Conservation (phyloP, 2,113 vertebrate species). For the Tricholaema leucomelas region DNA sequence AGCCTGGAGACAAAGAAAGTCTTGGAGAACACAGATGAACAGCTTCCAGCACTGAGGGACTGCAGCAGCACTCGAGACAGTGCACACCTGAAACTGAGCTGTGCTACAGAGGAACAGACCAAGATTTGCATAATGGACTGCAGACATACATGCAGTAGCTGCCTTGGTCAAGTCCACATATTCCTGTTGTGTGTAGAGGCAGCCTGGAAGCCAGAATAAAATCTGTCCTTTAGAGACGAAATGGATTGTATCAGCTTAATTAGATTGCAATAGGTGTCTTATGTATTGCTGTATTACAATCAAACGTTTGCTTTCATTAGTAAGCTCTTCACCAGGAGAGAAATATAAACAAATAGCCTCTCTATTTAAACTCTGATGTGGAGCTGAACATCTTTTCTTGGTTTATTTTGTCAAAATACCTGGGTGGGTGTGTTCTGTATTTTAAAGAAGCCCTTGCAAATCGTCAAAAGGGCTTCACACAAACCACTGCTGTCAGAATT, state of each 20-base stretch:
- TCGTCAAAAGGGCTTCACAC: not conserved
- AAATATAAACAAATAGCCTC: not conserved
- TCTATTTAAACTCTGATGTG: not conserved
- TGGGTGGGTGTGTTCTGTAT: not conserved
- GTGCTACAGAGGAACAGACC: not conserved
- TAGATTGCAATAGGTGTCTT: not conserved
- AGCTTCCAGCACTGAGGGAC: not conserved
- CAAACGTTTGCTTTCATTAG: not conserved
- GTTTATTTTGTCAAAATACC: not conserved
- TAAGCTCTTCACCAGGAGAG: not conserved
- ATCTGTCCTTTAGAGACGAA: not conserved
- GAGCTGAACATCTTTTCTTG: not conserved
- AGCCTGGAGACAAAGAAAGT: not conserved
- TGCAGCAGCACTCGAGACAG: not conserved
- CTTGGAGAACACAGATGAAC: not conserved
- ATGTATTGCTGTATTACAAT: not conserved
- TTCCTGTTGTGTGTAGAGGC: not conserved
- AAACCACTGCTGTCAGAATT: not conserved
- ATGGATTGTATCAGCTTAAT: not conserved
- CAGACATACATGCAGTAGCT: not conserved
- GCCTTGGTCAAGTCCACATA: not conserved
- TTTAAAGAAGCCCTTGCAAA: not conserved
- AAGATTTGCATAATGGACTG: not conserved
- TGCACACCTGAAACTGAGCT: not conserved
- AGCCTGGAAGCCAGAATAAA: not conserved